Conservation (phyloP, 1,140 invertebrate species). For the Zaprionus tsacasi region DNA sequence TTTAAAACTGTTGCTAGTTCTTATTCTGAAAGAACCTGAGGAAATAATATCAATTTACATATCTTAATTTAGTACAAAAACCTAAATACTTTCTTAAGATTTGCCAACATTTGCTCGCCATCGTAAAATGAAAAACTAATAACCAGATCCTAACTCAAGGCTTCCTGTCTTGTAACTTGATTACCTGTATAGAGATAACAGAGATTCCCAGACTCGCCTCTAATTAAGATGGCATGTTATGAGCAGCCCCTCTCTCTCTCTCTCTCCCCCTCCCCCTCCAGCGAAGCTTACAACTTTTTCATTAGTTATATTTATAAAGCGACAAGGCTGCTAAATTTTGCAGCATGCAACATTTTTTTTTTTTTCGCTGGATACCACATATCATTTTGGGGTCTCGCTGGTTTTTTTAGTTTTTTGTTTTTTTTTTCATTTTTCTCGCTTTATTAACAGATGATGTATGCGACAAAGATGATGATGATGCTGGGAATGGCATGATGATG, state of each 20-base stretch:
- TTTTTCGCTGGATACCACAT: conserved; percentile 24
- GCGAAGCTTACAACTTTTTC: conserved; percentile 64
- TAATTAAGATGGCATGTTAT: conserved; percentile 68
- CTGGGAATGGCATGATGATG: conserved; percentile 47
- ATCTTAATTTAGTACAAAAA: accelerated
- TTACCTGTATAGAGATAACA: conserved; percentile 40
- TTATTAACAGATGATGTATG: conserved; percentile 58
- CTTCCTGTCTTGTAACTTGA: conserved; percentile 32
- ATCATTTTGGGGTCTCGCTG: conserved; percentile 27
- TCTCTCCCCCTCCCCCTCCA: conserved; percentile 30
- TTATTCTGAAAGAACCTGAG: no score
- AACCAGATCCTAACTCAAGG: conserved; percentile 14
- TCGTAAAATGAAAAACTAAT: conserved; percentile 8
- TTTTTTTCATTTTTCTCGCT: conserved; percentile 32
- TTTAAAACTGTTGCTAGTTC: no score
- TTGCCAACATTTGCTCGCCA: background rate
- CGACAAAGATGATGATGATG: conserved; percentile 37
- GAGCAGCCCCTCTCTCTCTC: conserved; percentile 10
- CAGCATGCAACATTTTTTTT: conserved; percentile 25
- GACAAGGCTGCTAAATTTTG: conserved; percentile 41
- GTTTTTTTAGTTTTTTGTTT: conserved; percentile 15
- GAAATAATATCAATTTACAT: background rate
- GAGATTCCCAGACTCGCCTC: conserved; percentile 26
- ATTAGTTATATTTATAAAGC: conserved; percentile 80
- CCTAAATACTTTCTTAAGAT: background rate